Percentiles rank a stretch among this genome's conserved stretches.
phyloP scores from a whole-genome alignment of 2,797 vertebrate genomes.

The Gadopsis bispinosus region DNA sequence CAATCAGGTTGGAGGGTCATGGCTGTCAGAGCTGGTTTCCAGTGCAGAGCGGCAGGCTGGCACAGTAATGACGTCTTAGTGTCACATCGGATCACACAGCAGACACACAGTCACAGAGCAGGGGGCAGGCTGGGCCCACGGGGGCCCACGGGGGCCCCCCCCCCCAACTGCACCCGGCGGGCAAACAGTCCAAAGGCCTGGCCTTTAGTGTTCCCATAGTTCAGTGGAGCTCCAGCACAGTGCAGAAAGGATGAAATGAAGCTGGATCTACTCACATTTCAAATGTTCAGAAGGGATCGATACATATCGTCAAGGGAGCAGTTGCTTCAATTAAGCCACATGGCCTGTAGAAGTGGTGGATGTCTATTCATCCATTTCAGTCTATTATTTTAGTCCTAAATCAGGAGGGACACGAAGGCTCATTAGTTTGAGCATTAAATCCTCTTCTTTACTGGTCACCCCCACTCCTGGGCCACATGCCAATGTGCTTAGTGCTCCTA shows the following conservation, averaged over 20 bases:
- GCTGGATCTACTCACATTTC: conserved; percentile 71
- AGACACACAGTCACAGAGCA: conserved; percentile 66
- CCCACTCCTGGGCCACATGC: conserved; percentile 56
- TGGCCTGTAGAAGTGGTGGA: conserved; percentile 51
- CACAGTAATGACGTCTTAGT: conserved; percentile 80
- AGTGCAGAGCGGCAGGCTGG: conserved; percentile 76
- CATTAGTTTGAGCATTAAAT: conserved; percentile 66
- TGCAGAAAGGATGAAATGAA: conserved; percentile 65
- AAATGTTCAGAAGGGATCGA: conserved; percentile 74
- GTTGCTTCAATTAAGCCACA: conserved; percentile 66
- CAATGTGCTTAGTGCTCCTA: conserved; percentile 72
- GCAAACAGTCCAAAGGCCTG: conserved; percentile 67
- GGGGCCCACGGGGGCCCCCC: conserved; percentile 40
- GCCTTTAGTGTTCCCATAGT: conserved; percentile 76
- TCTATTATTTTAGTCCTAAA: conserved; percentile 61
- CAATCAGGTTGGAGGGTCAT: conserved; percentile 75
- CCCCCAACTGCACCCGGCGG: conserved; percentile 50
- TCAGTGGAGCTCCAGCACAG: conserved; percentile 71
- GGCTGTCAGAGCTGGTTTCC: conserved; percentile 81
- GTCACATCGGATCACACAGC: conserved; percentile 78
- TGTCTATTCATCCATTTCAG: conserved; percentile 61
- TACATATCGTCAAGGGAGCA: conserved; percentile 63
- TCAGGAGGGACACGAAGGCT: conserved; percentile 67
- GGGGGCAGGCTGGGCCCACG: conserved; percentile 42
- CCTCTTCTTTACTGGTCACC: conserved; percentile 67